phyloP scores from a whole-genome alignment of 1,140 invertebrate species.

The Aphis craccivora region DNA sequence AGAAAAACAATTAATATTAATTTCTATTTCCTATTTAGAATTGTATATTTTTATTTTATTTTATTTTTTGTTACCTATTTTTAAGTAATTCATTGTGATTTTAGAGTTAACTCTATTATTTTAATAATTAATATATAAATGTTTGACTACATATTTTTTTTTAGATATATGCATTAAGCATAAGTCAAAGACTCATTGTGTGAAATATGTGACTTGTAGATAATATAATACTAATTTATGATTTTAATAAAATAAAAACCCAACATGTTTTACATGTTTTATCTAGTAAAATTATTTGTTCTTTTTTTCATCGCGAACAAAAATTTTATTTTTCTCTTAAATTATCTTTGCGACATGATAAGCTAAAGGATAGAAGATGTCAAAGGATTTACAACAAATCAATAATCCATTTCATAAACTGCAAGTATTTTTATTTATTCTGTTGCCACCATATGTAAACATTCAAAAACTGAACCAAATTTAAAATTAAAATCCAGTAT shows the following conservation, averaged over 20 bases:
- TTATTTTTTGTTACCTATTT: conserved; percentile 50
- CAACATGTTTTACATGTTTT: neutral
- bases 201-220: neutral
- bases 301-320: neutral
- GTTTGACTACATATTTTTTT: neutral
- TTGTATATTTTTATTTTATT: neutral
- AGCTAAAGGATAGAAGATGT: neutral
- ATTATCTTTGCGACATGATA: neutral
- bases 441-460: neutral
- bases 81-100: conserved; percentile 56
- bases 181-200: neutral
- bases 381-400: neutral
- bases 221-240: neutral
- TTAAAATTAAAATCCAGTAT: neutral
- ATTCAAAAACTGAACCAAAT: neutral
- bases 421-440: conserved; percentile 1
- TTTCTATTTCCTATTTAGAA: neutral
- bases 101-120: conserved; percentile 52
- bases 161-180: neutral
- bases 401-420: conserved; percentile 1
- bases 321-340: neutral
- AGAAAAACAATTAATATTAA: neutral
- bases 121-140: conserved; percentile 11
- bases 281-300: neutral
- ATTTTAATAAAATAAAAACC: conserved; percentile 4